Evolutionary conservation across 1,140 invertebrate genomes (phyloP), one percentile per base, ranked within the genome.

Genomic region (Trichogramma pretiosum): DNA sequence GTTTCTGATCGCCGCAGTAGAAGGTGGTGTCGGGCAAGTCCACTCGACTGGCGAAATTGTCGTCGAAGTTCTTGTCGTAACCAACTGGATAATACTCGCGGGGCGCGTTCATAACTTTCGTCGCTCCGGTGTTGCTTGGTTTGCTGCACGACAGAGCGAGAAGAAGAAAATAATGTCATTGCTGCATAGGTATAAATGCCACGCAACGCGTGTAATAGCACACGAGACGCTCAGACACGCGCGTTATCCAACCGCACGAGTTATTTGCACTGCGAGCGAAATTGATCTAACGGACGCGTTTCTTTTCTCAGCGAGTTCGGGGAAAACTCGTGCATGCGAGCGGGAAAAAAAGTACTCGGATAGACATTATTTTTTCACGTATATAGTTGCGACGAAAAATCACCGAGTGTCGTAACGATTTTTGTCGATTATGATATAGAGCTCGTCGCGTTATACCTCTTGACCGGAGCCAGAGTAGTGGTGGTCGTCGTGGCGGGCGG

Each of bases 81-180:
- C 82, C 82, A 7, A 86, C 82, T 0, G 88, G 87, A 62, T 89
- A 90, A 63, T 90, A 91, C 59, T 89, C 87, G 26, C 82, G 80
- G 0, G 88, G 88, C 0, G 88, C 87, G 61, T 91, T 91, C 85
- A 89, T 90, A 0, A 91, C 86, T 70, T 89, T 84, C 3, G 78
- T 79, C 3, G 74, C 47, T 54, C 60, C 54, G 41, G 66, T 40
- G 57, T 62, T 53, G 52, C 61, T 50, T 44, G 70, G 57, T 33
- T 59, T 59, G 17, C 62, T 64, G 46, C 17, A 50, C 50, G n/a
- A 48, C n/a, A n/a, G 13, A 48, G 19, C 34, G 9, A 40, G 11
- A 42, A 41, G 24, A 38, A 18, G 13, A 39, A 13, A n/a, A 39
- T 32, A 24, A 17, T 17, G 10, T 19, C 17, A 11, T 5, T 16